A percentile compares a stretch with the other conserved stretches of the same genome.
Conservation (phyloP, 2,797 vertebrate genomes). For the Sebastes wilsoni region DNA sequence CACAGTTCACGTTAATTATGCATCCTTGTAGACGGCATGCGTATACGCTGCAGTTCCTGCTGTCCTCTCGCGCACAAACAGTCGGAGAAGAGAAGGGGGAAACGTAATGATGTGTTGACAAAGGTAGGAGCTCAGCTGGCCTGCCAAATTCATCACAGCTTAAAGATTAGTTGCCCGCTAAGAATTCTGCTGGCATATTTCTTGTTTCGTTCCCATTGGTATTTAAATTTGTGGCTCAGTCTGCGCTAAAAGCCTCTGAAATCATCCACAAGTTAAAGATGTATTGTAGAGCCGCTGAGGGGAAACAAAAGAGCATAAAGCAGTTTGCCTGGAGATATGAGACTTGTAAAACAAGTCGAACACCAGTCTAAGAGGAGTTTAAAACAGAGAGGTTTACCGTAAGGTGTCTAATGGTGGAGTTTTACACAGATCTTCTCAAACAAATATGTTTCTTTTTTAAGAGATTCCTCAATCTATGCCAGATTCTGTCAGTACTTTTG, state of each 20-base stretch:
- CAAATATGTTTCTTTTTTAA: neutral
- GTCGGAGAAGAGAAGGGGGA: conserved; percentile 5
- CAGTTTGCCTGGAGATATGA: conserved; percentile 41
- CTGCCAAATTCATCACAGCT: conserved; percentile 60
- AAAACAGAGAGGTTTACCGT: conserved; percentile 23
- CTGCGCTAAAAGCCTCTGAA: conserved; percentile 49
- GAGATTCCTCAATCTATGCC: neutral
- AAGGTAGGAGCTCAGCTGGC: conserved; percentile 49
- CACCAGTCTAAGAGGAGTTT: conserved; percentile 11
- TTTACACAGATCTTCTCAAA: conserved; percentile 18
- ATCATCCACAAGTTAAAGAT: conserved; percentile 50
- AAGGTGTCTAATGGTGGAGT: neutral
- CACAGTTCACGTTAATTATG: conserved; percentile 71
- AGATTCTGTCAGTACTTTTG: neutral
- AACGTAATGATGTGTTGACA: conserved; percentile 59
- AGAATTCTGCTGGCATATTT: conserved; percentile 50
- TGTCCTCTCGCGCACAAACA: conserved; percentile 45
- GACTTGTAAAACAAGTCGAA: conserved; percentile 31
- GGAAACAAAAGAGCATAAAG: conserved; percentile 48
- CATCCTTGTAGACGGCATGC: conserved; percentile 45
- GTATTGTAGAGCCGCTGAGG: conserved; percentile 35
- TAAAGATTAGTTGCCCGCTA: conserved; percentile 57
- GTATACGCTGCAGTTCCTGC: conserved; percentile 31
- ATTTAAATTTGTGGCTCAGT: conserved; percentile 56
- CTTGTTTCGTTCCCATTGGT: conserved; percentile 32